Base-by-base conservation (phyloP, 1,140 invertebrate species). In the Macrosteles quadrilineatus region DNA sequence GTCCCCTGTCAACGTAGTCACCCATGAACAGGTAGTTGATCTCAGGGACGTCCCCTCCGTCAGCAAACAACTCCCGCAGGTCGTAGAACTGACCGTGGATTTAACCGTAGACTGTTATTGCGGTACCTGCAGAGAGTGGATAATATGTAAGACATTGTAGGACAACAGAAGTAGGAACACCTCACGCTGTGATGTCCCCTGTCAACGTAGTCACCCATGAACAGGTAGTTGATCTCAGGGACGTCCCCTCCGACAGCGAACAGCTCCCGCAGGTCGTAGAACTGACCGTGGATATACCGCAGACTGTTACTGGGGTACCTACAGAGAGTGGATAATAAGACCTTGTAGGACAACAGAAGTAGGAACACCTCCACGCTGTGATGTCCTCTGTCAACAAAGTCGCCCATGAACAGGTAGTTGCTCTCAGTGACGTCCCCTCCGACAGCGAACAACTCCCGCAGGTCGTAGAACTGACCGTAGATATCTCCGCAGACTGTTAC, bases 361-460 rank as follows among this genome's bases (percentile, higher is more conserved):
- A 99, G 86, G 85, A 99, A 99, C 73, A 97, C 99, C 89, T 99
- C 98, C 89, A 99, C 98, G 90, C 95, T 98, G 89, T 98, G 98
- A 88, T 98, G 99, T 83, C 98, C 98, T 88, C 98, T 90, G 86
- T 99, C 98, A 81, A 99, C 98, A 85, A 99, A 99, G 87, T 99
- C 98, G 77, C 98, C 98, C 79, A 99, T 90, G 88, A 99, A 99
- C 83, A 99, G 92, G 90, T 99, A 99, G 87, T 98, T 98, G 81
- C 97, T 99, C 81, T 91, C 96, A 91, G 78, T 98, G 96, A 76
- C 94, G 90, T 57, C 27, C 1, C 98, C 98, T 76, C 97, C 97
- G 77, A 99, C 97, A 86, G 99, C 97, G 86, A 99, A 99, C 82
- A 99, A 87, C 86, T 99, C 99, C 96, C 99, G 98, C 84, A 99